These are phyloP conservation scores for Dicrurus megarhynchus DNA, from an alignment of 2,113 vertebrate species.

Conservation along the genomic window DNA sequence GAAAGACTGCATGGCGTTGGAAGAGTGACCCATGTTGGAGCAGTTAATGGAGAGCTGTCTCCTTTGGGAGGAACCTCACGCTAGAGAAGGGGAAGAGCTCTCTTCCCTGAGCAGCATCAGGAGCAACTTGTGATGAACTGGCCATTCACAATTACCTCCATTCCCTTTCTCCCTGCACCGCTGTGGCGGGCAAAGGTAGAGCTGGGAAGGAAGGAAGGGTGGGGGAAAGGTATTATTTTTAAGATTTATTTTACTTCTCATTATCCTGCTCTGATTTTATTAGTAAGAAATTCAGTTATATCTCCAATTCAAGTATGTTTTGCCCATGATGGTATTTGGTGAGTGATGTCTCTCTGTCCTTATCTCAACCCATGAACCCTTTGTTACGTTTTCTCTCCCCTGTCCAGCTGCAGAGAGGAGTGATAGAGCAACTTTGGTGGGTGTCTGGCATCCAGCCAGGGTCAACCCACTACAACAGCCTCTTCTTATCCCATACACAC, in stretches of 20 bases:
- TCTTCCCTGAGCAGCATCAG: neutral
- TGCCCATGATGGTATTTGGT: neutral
- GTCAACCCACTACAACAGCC: neutral
- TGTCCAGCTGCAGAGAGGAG: neutral
- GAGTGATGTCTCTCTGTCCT: neutral
- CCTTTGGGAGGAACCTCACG: accelerated
- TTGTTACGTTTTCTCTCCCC: neutral
- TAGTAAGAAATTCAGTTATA: neutral
- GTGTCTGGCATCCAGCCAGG: neutral
- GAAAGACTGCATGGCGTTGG: accelerated
- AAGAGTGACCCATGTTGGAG: neutral
- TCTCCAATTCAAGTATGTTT: neutral
- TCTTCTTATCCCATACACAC: neutral
- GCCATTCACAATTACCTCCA: too few species aligned
- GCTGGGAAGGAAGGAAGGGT: neutral
- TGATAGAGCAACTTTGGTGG: neutral
- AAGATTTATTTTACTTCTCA: neutral
- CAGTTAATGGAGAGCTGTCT: neutral
- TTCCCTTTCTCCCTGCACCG: neutral
- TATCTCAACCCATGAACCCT: neutral
- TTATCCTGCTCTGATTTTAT: neutral
- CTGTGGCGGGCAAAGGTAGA: accelerated
- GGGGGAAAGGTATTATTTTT: neutral
- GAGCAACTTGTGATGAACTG: neutral
- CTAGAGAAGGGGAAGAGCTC: neutral